Evolutionary conservation across 2,797 vertebrate genomes (phyloP), one percentile per base, ranked within the genome.

Genomic region (Mus minutoides): DNA sequence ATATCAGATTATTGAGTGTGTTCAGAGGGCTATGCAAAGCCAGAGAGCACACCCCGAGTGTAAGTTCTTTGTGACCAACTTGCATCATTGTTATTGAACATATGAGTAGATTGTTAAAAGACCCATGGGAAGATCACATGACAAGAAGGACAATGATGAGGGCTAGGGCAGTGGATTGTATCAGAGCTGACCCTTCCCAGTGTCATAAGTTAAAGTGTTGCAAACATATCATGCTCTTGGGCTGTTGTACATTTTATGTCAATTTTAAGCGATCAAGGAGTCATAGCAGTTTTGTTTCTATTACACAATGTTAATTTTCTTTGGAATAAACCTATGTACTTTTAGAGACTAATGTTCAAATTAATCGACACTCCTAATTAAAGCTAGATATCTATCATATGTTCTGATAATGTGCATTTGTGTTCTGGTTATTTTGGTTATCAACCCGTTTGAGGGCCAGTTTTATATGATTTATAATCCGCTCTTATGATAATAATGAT

Each of bases 351-450:
- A 85, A 88, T 69, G 46, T 92, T 79, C 26, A 89, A 54, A 87
- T 92, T 96, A 79, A 86, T 94, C 60, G 54, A 88, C 92, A 77
- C 49, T 90, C 34, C 77, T 95, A 88, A 58, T 82, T 73, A 34
- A 88, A 96, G 85, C 16, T 7, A 90, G 34, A 87, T 73, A 40
- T 75, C 64, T 76, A 4, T 84, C 85, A 31, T 62, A 46, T 95
- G 17, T 54, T 94, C 71, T 67, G 37, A 84, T 73, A 79, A 40
- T 96, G 46, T 73, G 12, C 77, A 80, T 64, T 92, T 37, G 22
- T 4, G 78, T 37, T 83, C 21, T 82, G 16, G 5, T 90, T 93
- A 54, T 87, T 95, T 67, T 85, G 34, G 10, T 79, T 82, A 86
- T 62, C 16, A 94, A 60, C 22, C 8, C 4, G 54, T 79, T 89